Evolutionary conservation across 1,140 invertebrate genomes (phyloP).

Genomic region (Magallana gigas): DNA sequence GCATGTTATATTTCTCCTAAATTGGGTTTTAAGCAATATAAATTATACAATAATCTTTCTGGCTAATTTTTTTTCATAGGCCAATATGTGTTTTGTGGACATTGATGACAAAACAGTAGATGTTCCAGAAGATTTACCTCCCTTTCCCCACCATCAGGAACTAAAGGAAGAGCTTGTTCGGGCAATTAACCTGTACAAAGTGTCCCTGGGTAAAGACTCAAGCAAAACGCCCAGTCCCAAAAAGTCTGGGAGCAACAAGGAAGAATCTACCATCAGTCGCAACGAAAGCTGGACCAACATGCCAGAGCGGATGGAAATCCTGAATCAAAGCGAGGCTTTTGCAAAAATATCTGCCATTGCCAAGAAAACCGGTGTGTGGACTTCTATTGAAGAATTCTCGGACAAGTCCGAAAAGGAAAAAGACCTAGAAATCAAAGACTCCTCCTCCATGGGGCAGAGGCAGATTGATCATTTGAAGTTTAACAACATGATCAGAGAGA

Average conservation of each 20-base stretch:
- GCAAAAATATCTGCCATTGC: constrained; percentile 89
- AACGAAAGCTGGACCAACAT: constrained; percentile 68
- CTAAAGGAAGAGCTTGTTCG: constrained; percentile 89
- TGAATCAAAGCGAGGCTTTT: constrained; percentile 84
- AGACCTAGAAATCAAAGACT: constrained; percentile 76
- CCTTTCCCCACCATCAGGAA: constrained; percentile 93
- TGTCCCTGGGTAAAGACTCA: constrained; percentile 53
- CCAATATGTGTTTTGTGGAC: constrained; percentile 93
- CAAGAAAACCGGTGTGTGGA: constrained; percentile 84
- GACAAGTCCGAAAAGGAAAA: constrained; percentile 59
- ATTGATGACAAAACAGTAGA: constrained; percentile 95
- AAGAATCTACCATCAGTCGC: constrained; percentile 48
- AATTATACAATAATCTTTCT: too few species aligned
- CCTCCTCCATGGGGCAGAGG: constrained; percentile 61
- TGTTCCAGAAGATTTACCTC: constrained; percentile 95
- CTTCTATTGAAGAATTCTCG: constrained; percentile 75
- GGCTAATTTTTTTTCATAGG: constrained; percentile 64
- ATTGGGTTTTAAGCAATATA: too few species aligned
- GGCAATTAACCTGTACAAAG: constrained; percentile 49
- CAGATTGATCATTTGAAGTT: constrained; percentile 85
- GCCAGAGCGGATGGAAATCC: constrained; percentile 77
- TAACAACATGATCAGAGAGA: constrained; percentile 94
- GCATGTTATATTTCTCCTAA: too few species aligned
- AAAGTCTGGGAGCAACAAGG: constrained; percentile 41
- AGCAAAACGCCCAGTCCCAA: constrained; percentile 56